Evolutionary conservation across 2,113 vertebrate genomes (phyloP).

Genomic region (Laterallus jamaicensis): DNA sequence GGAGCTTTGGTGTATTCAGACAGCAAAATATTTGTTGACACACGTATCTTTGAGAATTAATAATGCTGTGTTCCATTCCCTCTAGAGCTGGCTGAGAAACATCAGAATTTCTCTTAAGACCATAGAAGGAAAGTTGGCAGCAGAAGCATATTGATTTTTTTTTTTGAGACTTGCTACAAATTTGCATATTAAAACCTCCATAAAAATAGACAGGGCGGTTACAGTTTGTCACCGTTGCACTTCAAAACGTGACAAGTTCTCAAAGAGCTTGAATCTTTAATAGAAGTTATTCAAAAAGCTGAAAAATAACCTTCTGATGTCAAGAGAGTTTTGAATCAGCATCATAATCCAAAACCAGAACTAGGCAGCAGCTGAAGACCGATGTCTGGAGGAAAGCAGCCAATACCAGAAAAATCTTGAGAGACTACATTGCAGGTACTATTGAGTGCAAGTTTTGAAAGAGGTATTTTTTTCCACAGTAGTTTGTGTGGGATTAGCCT

Average conservation of each 20-base stretch:
- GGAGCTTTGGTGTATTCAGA: not conserved
- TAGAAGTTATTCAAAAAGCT: not conserved
- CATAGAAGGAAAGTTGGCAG: not conserved
- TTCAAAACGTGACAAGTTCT: not conserved
- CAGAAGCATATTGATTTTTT: not conserved
- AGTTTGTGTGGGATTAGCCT: not conserved
- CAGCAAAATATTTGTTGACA: not conserved
- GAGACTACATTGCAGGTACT: not conserved
- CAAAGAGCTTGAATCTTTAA: not conserved
- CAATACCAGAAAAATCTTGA: not conserved
- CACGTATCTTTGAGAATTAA: not conserved
- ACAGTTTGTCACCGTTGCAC: not conserved
- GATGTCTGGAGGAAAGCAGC: not conserved
- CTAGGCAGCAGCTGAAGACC: not conserved
- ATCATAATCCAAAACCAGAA: not conserved
- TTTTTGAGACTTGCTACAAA: not conserved
- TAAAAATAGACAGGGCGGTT: not conserved
- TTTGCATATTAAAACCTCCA: not conserved
- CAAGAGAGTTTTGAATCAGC: not conserved
- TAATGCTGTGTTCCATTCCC: not conserved
- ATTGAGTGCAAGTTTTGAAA: not conserved
- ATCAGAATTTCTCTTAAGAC: not conserved
- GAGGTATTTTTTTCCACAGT: not conserved
- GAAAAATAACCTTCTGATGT: not conserved
- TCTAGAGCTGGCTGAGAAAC: not conserved